These are phyloP conservation scores for Stenurella melanura DNA, from an alignment of 2,888 invertebrate genomes.

Conservation along the genomic window DNA sequence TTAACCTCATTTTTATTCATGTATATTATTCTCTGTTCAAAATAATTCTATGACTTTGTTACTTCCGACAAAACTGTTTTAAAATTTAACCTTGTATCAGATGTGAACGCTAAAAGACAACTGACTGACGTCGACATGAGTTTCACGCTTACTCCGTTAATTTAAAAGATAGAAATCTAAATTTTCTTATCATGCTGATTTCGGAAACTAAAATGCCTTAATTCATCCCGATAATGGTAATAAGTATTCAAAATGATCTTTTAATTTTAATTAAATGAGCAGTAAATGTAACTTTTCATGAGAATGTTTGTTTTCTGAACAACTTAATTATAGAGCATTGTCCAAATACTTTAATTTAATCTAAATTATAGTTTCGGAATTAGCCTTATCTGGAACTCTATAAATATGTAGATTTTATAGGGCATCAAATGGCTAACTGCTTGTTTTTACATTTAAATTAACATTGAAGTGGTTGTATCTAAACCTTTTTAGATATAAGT, in stretches of 20 bases:
- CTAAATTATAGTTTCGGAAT: conserved; percentile 21
- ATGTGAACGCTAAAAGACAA: neutral
- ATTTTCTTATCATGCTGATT: conserved; percentile 8
- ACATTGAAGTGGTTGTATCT: conserved; percentile 7
- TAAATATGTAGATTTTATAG: conserved; percentile 36
- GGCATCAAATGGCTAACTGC: conserved; percentile 22
- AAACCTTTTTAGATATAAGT: conserved; percentile 8
- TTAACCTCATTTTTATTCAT: neutral
- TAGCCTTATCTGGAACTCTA: conserved; percentile 15
- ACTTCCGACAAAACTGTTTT: neutral
- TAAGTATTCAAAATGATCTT: conserved; percentile 27
- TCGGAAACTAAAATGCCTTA: conserved; percentile 22
- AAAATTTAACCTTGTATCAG: neutral
- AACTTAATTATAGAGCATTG: conserved; percentile 36
- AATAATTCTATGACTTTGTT: neutral
- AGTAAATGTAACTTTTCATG: conserved; percentile 22
- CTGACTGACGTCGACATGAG: conserved; percentile 5
- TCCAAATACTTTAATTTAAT: conserved; percentile 20
- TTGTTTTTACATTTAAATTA: conserved; percentile 11
- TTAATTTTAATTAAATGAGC: conserved; percentile 38
- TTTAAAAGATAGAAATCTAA: conserved; percentile 28
- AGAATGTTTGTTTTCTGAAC: conserved; percentile 35
- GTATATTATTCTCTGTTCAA: neutral
- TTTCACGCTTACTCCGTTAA: conserved; percentile 31
- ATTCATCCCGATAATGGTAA: conserved; percentile 21